These are phyloP conservation scores for Psococerastis gibbosa DNA, from an alignment of 2,888 invertebrate species.

Conservation along the genomic window DNA sequence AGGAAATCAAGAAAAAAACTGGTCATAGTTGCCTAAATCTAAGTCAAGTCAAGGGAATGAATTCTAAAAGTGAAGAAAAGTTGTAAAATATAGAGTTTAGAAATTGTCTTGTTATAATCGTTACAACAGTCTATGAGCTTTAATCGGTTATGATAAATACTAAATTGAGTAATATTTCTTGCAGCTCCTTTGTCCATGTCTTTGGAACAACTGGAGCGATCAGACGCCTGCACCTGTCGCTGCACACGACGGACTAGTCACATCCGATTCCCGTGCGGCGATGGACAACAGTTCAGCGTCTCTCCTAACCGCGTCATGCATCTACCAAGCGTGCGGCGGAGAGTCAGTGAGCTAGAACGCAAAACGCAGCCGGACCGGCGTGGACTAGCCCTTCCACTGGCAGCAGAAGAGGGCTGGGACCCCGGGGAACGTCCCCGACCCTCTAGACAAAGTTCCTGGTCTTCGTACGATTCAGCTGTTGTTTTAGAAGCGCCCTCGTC, in stretches of 20 bases:
- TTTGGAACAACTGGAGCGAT: slow-evolving; percentile 37
- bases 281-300: slow-evolving; percentile 72
- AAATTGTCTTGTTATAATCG: too few species aligned
- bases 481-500: slow-evolving; percentile 40
- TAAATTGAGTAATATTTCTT: too few species aligned
- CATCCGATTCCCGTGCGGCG: slow-evolving; percentile 67
- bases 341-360: slow-evolving; percentile 53
- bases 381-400: slow-evolving; percentile 34
- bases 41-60: too few species aligned
- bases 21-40: too few species aligned
- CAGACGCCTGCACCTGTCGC: neutral
- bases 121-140: too few species aligned
- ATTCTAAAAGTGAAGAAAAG: too few species aligned
- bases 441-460: slow-evolving; percentile 58
- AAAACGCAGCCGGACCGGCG: slow-evolving; percentile 23
- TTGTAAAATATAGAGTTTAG: too few species aligned
- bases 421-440: slow-evolving; percentile 18
- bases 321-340: slow-evolving; percentile 47
- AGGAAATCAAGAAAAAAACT: too few species aligned
- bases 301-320: slow-evolving; percentile 80
- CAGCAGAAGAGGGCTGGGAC: slow-evolving; percentile 36
- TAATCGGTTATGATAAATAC: too few species aligned
- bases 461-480: slow-evolving; percentile 57
- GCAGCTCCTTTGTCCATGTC: slow-evolving; percentile 42
- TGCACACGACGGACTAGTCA: slow-evolving; percentile 27